Evolutionary conservation across 1,140 invertebrate genomes (phyloP), one percentile per base, ranked within the genome.

Genomic region (Chrysomallon squamiferum): DNA sequence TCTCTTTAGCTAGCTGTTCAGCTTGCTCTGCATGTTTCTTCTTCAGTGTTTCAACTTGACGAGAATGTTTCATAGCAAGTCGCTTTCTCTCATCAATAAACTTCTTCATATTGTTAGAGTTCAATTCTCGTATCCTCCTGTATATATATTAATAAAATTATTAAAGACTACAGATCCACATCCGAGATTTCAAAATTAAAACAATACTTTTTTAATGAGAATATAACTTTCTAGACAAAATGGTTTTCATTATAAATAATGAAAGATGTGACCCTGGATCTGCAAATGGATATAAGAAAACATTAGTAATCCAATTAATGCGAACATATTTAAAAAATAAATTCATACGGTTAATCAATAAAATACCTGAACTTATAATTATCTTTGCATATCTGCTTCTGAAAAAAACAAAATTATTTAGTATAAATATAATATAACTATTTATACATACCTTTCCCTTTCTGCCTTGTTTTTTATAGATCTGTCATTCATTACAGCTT

Each of bases 61-160:
- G 92, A 62, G 90, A 91, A 80, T 98, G 96, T 78, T 96, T 94
- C 73, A 95, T 93, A 60, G 93, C 92, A n/a, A 88, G 86, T 35
- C 88, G 85, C 79, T 94, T 98, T 57, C 95, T 89, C 85, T 99
- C 97, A 76, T 99, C 97, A 88, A 99, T 93, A 80, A 99, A 99
- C 77, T 96, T 95, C 85, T 99, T 99, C 20, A 96, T 97, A 83
- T 99, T 99, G 81, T 98, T 99, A 78, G 98, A 95, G 79, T 98
- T 97, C 77, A 99, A 95, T 85, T 99, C 97, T 66, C 95, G 89
- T 43, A 90, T 82, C 43, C 89, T 79, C 74, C 88, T 88, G 52
- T n/a, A 73, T 69, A 45, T 5, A 38, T 13, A 52, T n/a, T n/a
- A 22, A 52, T 22, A 52, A 13, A 15, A 22, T 9, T 52, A 22